These are phyloP conservation scores for Litoditis marina DNA, from an alignment of 2,888 invertebrate genomes.

Conservation along the genomic window DNA sequence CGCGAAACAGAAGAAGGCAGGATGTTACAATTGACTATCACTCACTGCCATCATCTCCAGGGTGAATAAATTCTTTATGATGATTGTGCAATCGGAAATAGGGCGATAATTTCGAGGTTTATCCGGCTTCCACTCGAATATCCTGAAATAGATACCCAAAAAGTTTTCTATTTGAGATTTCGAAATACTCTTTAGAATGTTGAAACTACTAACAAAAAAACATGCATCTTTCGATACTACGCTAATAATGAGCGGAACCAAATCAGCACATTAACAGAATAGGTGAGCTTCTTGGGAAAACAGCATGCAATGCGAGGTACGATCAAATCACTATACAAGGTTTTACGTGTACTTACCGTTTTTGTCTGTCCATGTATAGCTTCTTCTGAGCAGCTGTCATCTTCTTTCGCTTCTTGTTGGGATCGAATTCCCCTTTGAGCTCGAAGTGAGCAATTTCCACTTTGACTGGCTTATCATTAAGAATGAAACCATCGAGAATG, in stretches of 20 bases:
- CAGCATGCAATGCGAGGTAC: too few species aligned
- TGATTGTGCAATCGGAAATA: slow-evolving; percentile 84
- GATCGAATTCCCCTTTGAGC: slow-evolving; percentile 82
- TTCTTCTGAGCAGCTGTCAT: slow-evolving; percentile 80
- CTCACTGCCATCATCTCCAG: slow-evolving; percentile 77
- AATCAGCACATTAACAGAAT: too few species aligned
- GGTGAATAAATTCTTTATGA: slow-evolving; percentile 88
- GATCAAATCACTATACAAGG: not conserved
- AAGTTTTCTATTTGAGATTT: too few species aligned
- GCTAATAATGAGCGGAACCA: too few species aligned
- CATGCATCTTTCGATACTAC: too few species aligned
- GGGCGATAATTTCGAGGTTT: slow-evolving; percentile 80
- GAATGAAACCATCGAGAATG: slow-evolving; percentile 80
- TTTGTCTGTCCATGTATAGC: slow-evolving; percentile 79
- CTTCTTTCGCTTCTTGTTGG: slow-evolving; percentile 81
- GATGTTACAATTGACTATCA: slow-evolving; percentile 3
- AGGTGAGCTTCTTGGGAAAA: too few species aligned
- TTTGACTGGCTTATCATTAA: slow-evolving; percentile 67
- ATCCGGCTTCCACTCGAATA: slow-evolving; percentile 95
- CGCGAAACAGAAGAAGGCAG: too few species aligned
- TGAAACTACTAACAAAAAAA: slow-evolving; percentile 57
- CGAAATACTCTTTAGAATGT: slow-evolving; percentile 91
- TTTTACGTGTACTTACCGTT: slow-evolving; percentile 69
- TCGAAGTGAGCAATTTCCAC: slow-evolving; percentile 91
- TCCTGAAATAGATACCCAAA: slow-evolving; percentile 68